A percentile compares a stretch with the other conserved stretches of the same genome.
Evolutionary conservation across 2,113 vertebrate species (phyloP).

Genomic region (Pantherophis guttatus): DNA sequence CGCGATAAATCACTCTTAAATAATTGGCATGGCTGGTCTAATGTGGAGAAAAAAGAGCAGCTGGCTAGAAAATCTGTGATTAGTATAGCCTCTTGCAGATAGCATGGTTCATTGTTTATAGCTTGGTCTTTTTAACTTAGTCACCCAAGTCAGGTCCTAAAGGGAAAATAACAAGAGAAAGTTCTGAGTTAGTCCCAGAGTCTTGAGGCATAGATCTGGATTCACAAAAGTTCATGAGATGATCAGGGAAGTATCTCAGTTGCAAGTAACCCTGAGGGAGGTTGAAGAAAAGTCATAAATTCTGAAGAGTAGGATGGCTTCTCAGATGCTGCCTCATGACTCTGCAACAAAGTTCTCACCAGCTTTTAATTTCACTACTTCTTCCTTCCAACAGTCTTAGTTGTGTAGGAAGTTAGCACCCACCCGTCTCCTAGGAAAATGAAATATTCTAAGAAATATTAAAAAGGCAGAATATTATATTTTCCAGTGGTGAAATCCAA

Average conservation of each 20-base stretch:
- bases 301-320: neutral
- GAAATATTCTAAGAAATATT: too few relatives aligned
- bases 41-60: neutral
- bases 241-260: neutral
- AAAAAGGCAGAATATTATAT: too few relatives aligned
- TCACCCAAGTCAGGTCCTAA: neutral
- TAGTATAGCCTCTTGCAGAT: neutral
- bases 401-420: neutral
- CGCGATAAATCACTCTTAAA: neutral
- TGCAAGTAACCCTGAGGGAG: neutral
- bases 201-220: neutral
- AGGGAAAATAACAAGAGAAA: neutral
- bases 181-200: neutral
- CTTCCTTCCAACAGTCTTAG: neutral
- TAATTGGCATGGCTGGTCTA: neutral
- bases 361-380: neutral
- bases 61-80: neutral
- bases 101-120: neutral
- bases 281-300: neutral
- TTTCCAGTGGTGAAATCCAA: too few relatives aligned
- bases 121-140: neutral
- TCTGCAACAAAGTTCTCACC: neutral
- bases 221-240: neutral
- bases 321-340: neutral
- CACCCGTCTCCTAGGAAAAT: too few relatives aligned